A percentile compares a stretch with the other conserved stretches of the same genome.
phyloP scores from a whole-genome alignment of 64 coral and sea anemone species.

The Porites australiensis region DNA sequence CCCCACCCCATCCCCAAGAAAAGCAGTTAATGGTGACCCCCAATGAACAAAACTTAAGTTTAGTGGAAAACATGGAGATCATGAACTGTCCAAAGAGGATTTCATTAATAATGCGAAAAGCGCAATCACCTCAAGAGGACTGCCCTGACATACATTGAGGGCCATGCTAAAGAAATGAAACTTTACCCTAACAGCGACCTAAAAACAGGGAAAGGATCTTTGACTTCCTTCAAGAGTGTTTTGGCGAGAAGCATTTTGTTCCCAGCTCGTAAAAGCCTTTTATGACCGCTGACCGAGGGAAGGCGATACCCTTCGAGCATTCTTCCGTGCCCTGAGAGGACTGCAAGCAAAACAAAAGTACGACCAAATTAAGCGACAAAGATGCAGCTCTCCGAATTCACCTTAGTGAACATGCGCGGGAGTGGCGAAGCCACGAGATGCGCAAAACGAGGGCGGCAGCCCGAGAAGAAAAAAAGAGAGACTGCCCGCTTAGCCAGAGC shows the following conservation, averaged over 20 bases:
- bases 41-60: slow-evolving; percentile 22
- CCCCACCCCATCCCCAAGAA: background rate
- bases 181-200: background rate
- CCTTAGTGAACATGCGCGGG: too few species aligned
- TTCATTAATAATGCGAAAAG: slow-evolving; percentile 18
- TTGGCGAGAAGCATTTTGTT: background rate
- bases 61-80: background rate
- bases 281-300: slow-evolving; percentile 3
- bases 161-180: slow-evolving; percentile 11
- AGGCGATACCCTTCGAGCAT: background rate
- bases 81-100: background rate
- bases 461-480: too few species aligned
- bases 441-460: too few species aligned
- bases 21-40: background rate
- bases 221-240: background rate
- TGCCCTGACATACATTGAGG: background rate
- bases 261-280: slow-evolving; percentile 5
- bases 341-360: background rate
- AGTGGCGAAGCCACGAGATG: too few species aligned
- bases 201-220: background rate
- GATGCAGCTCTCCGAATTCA: background rate
- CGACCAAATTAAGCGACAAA: background rate
- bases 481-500: too few species aligned
- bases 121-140: background rate
- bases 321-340: background rate